Evolutionary conservation across 2,797 vertebrate genomes (phyloP).

Genomic region (Clarias fuscus): DNA sequence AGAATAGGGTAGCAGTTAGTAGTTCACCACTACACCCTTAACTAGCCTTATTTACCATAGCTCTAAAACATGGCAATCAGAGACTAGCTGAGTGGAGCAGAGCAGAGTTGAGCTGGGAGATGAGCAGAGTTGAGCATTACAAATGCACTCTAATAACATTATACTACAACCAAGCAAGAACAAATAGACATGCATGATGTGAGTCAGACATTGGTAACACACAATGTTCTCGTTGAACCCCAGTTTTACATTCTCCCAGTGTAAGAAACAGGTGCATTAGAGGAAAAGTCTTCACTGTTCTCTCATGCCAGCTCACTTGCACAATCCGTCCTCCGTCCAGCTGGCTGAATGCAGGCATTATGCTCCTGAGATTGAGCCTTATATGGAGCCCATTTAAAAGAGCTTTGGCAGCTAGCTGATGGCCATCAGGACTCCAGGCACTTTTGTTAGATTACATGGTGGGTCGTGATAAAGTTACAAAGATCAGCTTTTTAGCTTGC

Average conservation of each 20-base stretch:
- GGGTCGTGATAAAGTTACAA: conserved; percentile 40
- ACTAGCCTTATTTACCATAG: too few relatives aligned
- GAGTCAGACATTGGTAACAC: not conserved
- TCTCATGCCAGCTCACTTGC: conserved; percentile 40
- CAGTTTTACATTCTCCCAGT: not conserved
- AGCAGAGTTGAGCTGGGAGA: too few relatives aligned
- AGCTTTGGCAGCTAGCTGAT: conserved; percentile 23
- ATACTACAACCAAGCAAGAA: too few relatives aligned
- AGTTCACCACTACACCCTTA: too few relatives aligned
- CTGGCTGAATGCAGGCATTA: conserved; percentile 58
- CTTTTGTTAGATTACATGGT: conserved; percentile 41
- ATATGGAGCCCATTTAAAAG: conserved; percentile 16
- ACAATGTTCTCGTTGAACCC: not conserved
- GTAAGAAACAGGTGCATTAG: conserved; percentile 8
- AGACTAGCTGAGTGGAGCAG: too few relatives aligned
- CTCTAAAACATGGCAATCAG: too few relatives aligned
- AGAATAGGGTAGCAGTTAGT: too few relatives aligned
- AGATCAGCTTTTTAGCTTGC: conserved; percentile 30
- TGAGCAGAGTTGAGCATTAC: too few relatives aligned
- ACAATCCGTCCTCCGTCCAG: conserved; percentile 51
- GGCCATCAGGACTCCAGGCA: conserved; percentile 14
- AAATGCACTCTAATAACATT: not conserved
- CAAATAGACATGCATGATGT: not conserved
- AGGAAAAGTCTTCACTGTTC: conserved; percentile 10
- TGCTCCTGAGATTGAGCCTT: conserved; percentile 37